Evolutionary conservation across 2,113 vertebrate genomes (phyloP), one percentile per base, ranked within the genome.

Genomic region (Phrynosoma platyrhinos): DNA sequence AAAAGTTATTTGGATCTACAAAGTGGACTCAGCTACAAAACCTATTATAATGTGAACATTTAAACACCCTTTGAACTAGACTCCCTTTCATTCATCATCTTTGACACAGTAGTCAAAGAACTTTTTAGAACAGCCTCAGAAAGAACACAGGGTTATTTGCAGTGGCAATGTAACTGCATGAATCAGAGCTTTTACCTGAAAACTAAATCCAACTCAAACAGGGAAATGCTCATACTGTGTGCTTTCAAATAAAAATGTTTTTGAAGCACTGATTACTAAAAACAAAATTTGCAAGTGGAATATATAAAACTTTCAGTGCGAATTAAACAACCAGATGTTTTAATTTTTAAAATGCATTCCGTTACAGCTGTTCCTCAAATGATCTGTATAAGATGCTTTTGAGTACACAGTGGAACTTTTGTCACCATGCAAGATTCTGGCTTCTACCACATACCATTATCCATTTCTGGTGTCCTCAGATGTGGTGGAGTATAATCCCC

Each of bases 41-140:
- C 95, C 92, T 97, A 94, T 91, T 96, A 94, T 92, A 96, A 95
- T 95, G 94, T 94, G 95, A 97, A 96, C 93, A 93, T 96, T 96
- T 95, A 96, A 97, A 97, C 96, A 96, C 85, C 86, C 95, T 95
- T 96, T 96, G 95, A 96, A 95, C 91, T 94, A 90, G 58, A 92
- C 95, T 96, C 94, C 92, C 90, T 96, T 90, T 96, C 93, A 95
- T 96, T 95, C 91, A 96, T 96, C 96, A 95, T 87, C 85, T 95
- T 93, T 96, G 96, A 96, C 95, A 96, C 88, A 94, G 88, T 88
- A 96, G 93, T 92, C 95, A 95, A 95, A 95, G 91, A 93, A 79
- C 83, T 94, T 96, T 91, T 92, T 92, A 95, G 88, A 81, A 64
- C 90, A 91, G 94, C 86, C 77, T 93, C 92, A 93, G 90, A 90